These are phyloP conservation scores for Lithophane socia DNA, from an alignment of 2,888 invertebrate genomes.

Conservation along the genomic window DNA sequence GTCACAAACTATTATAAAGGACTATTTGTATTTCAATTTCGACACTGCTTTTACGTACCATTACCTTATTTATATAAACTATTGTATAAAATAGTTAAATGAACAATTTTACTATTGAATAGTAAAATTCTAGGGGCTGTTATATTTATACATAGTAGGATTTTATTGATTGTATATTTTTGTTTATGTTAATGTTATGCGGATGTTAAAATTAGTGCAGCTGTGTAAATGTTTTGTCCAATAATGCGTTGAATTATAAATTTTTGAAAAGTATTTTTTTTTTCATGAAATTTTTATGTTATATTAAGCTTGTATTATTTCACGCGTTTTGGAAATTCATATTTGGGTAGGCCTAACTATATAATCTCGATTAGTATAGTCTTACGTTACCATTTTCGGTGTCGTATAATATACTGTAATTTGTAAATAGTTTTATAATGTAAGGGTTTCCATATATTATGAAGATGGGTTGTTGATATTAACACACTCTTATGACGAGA, in stretches of 20 bases:
- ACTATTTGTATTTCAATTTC: slow-evolving; percentile 78
- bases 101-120: slow-evolving; percentile 87
- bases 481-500: slow-evolving; percentile 82
- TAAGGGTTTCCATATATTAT: slow-evolving; percentile 77
- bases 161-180: slow-evolving; percentile 86
- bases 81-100: slow-evolving; percentile 81
- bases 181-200: slow-evolving; percentile 77
- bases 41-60: slow-evolving; percentile 85
- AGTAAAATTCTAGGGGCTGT: slow-evolving; percentile 89
- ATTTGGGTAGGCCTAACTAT: slow-evolving; percentile 82
- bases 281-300: slow-evolving; percentile 59
- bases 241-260: slow-evolving; percentile 54
- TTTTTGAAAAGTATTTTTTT: slow-evolving; percentile 36
- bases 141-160: slow-evolving; percentile 84
- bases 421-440: slow-evolving; percentile 76
- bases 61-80: slow-evolving; percentile 79
- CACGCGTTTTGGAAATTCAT: slow-evolving; percentile 72
- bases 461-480: slow-evolving; percentile 76
- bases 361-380: slow-evolving; percentile 81
- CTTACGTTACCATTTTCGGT: slow-evolving; percentile 83
- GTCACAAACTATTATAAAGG: slow-evolving; percentile 58
- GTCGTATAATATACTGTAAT: slow-evolving; percentile 76
- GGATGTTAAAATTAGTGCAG: slow-evolving; percentile 70
- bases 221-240: slow-evolving; percentile 60
- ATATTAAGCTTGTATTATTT: slow-evolving; percentile 69